A percentile compares a stretch with the other conserved stretches of the same genome.
phyloP scores from a whole-genome alignment of 2,113 vertebrate species.

The Scomber colias region DNA sequence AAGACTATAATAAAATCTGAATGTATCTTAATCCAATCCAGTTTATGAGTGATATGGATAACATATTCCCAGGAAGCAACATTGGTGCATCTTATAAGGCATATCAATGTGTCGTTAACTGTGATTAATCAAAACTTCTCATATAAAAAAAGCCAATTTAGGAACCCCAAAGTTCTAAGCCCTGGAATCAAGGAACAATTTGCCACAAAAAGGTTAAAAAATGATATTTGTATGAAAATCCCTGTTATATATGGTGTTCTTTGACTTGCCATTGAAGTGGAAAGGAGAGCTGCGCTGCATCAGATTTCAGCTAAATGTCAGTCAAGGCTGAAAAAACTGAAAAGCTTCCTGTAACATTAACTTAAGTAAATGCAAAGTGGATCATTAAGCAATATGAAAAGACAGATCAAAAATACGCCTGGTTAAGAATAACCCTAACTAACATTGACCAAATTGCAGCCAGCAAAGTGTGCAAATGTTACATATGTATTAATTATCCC shows the following conservation, averaged over 20 bases:
- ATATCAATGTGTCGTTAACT: neutral
- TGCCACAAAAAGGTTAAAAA: neutral
- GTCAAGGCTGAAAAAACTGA: neutral
- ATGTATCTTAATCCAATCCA: conserved; percentile 24
- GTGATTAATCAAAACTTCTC: neutral
- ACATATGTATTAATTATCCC: neutral
- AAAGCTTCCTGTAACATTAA: neutral
- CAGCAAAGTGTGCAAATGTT: neutral
- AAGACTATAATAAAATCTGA: conserved; percentile 1
- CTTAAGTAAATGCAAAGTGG: neutral
- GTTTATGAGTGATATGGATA: neutral
- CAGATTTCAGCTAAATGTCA: neutral
- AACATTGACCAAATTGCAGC: neutral
- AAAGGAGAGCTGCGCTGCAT: too few relatives aligned
- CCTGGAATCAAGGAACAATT: too few relatives aligned
- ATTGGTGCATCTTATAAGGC: neutral
- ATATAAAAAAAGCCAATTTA: too few relatives aligned
- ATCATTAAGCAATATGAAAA: neutral
- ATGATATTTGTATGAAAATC: neutral
- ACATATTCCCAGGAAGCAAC: neutral
- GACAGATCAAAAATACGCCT: too few relatives aligned
- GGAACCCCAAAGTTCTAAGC: neutral
- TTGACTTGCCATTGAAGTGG: too few relatives aligned
- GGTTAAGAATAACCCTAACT: neutral
- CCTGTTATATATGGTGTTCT: too few relatives aligned